Evolutionary conservation across 2,113 vertebrate genomes (phyloP), one percentile per base, ranked within the genome.

Genomic region (Planiliza haematocheilus): DNA sequence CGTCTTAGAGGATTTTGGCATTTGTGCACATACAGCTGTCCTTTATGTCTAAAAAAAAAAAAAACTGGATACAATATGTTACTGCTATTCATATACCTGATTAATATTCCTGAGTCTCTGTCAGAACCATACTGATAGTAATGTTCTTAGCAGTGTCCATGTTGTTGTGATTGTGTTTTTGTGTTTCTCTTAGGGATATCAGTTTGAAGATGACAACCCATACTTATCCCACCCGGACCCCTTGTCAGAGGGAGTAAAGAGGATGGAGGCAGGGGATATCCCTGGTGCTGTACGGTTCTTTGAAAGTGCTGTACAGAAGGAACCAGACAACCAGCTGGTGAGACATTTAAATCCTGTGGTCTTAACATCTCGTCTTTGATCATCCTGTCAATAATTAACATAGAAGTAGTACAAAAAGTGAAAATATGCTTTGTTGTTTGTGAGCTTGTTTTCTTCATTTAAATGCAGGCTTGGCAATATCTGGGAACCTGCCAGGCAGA

Each of bases 131-230:
- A 7, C 36, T 39, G 50, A 66, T 38, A 39, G 5, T 56, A 16
- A 39, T 17, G 8, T n/a, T 46, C 53, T 42, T 3, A 72, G 41
- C 43, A 46, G 21, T 21, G 34, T 56, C 0, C 1, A 4, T 49
- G 34, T 39, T 30, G 4, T 55, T n/a, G n/a, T n/a, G n/a, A n/a
- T n/a, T n/a, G n/a, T n/a, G n/a, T 12, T 8, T 56, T 50, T 1
- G 8, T 57, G 20, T 75, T 18, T 53, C 10, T 69, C 11, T 7
- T 52, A 99, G 98, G 97, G 97, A 0, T 99, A 99, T 91, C 95
- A 96, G 82, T 99, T 99, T 86, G 97, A 99, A 85, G 95, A 97
- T n/a, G 97, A 99, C 34, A 99, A 99, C 86, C 97, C 97, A 0
- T 95, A 97, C 88, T 87, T 95, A 45, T 95, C 96, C 63, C 97